Evolutionary conservation across 1,140 invertebrate species (phyloP), one percentile per base, ranked within the genome.

Genomic region (Rhopalosiphum maidis): DNA sequence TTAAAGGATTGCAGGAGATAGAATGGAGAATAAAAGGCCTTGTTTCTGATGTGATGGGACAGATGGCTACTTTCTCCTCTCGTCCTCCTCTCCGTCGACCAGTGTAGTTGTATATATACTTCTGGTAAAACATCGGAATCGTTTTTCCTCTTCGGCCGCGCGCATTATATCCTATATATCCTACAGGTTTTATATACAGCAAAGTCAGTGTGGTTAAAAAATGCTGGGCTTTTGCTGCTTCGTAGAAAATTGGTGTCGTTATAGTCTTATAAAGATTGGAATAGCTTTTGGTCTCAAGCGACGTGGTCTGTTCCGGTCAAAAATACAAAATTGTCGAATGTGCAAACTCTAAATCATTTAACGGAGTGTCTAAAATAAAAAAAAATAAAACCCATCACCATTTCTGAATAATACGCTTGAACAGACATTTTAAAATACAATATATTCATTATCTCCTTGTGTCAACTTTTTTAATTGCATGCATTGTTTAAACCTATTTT

Each of bases 1-100:
- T 90, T 90, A 90, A 90, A 90, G 89, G 89, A 90, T 90, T 68
- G 89, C 37, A 30, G 54, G 37, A 60, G 37, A 60, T 21, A 43
- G 15, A 90, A 43, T 11, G 30, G 48, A 43, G 43, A 90, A 90
- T 90, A 90, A 90, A 68, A 90, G 25, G 55, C 60, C 55, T 68
- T 90, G 89, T 90, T 90, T 90, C 37, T 90, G 54, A 90, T 90
- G 68, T 60, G 89, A 90, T n/a, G 54, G 89, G 88, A 90, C 88
- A 43, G 89, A 90, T 90, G 51, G 88, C 51, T 22, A 90, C 41
- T 90, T 55, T 68, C 46, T 43, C 25, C 18, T 43, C 37, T n/a
- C 22, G 0, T 37, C 37, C 37, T 46, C n/a, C 48, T 43, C 48
- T n/a, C 21, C 55, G 2, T 21, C 89, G 1, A 7, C 4, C 60